Percentiles rank a stretch among this genome's conserved stretches.
phyloP scores from a whole-genome alignment of 2,888 invertebrate species.

The Zelleria hepariella region DNA sequence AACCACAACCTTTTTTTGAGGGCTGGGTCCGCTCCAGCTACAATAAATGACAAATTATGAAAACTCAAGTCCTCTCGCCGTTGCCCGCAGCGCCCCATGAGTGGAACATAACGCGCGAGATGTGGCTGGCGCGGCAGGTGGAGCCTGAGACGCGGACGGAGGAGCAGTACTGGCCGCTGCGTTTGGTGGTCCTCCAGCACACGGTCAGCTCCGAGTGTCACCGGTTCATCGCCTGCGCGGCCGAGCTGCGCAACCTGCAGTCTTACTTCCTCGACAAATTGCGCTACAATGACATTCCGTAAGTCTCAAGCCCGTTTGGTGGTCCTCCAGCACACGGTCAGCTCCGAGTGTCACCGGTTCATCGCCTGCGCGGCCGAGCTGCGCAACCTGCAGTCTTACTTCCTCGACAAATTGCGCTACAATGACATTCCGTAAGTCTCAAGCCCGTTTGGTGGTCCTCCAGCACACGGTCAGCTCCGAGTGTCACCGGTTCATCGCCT shows the following conservation, averaged over 20 bases:
- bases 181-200: constrained; percentile 48
- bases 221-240: constrained; percentile 38
- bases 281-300: constrained; percentile 35
- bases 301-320: constrained; percentile 45
- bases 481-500: constrained; percentile 34
- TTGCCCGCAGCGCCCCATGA: background rate
- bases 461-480: constrained; percentile 44
- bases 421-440: constrained; percentile 45
- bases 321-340: constrained; percentile 47
- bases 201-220: constrained; percentile 40
- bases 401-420: constrained; percentile 14
- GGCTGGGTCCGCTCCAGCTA: no score
- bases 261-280: constrained; percentile 20
- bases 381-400: constrained; percentile 37
- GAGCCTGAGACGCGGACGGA: constrained; percentile 16
- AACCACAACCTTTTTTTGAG: no score
- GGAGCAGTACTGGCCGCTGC: constrained; percentile 31
- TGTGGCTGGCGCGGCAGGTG: constrained; percentile 48
- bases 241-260: constrained; percentile 41
- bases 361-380: constrained; percentile 41
- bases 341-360: constrained; percentile 35
- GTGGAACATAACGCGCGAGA: constrained; percentile 48
- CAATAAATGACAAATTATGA: no score
- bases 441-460: constrained; percentile 43
- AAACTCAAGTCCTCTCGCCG: background rate